Evolutionary conservation across 37 sponge, comb jelly and placozoan genomes (phyloP).

Genomic region (Geodia barretti): DNA sequence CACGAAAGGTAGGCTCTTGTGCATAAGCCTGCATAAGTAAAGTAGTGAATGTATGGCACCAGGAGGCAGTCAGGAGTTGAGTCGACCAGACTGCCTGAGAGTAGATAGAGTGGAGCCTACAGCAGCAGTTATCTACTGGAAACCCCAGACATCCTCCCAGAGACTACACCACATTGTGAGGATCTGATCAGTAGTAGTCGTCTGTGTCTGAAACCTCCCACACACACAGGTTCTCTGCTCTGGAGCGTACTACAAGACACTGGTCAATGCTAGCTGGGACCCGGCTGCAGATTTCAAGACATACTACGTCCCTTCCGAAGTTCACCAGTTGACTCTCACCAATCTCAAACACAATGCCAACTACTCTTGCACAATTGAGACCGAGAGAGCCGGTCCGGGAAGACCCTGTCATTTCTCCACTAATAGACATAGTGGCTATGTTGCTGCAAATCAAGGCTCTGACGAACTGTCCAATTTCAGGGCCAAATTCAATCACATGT

Average conservation of each 20-base stretch:
- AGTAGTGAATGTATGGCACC: too few relatives aligned
- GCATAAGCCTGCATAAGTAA: too few relatives aligned
- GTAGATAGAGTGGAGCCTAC: background rate
- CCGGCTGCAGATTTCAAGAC: background rate
- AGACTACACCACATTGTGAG: background rate
- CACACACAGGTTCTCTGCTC: background rate
- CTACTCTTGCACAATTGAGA: background rate
- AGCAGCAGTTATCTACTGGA: background rate
- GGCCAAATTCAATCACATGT: background rate
- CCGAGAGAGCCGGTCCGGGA: background rate
- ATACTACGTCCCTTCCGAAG: background rate
- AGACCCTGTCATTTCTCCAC: background rate
- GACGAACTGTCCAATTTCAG: background rate
- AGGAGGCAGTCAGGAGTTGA: too few relatives aligned
- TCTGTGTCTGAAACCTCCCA: background rate
- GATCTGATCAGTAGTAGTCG: background rate
- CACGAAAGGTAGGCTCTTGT: too few relatives aligned
- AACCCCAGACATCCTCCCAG: background rate
- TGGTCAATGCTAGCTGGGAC: background rate
- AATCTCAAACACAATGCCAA: background rate
- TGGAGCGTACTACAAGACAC: background rate
- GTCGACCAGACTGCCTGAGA: background rate
- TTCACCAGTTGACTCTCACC: background rate
- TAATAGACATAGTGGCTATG: background rate
- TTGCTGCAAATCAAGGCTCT: background rate